Base-by-base conservation (phyloP, 2,888 invertebrate species). In the Neria commutata region DNA sequence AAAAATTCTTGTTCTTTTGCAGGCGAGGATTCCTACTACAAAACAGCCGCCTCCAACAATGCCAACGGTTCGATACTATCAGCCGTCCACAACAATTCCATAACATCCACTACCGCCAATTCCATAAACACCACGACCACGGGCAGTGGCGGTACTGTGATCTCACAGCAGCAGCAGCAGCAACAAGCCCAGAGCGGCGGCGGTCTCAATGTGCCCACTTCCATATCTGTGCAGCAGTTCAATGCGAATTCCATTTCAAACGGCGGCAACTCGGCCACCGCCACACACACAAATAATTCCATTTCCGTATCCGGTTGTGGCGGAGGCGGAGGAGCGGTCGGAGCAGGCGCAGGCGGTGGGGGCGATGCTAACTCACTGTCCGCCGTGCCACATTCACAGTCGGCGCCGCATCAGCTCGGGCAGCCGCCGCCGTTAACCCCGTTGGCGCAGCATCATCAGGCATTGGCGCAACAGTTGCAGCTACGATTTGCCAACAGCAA, bases 391-490 rank as follows among this genome's bases (percentile, higher is more conserved):
- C 71, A 82, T 72, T 82, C 81, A 46, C 81, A 78, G 61, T 81
- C 81, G 65, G 82, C 79, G 50, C 81, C 82, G 19, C 81, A 82
- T 68, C 82, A 82, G 65, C 64, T 81, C 68, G 72, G 78, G 26
- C 77, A 76, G 34, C 75, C 74, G 54, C 74, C 78, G 40, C 79
- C 80, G 52, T 64, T 79, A 61, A 80, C 81, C 54, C 81, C 82
- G 46, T 82, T 86, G 64, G 81, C 86, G 61, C 87, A 87, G 74
- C 87, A 87, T 70, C 87, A 87, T 81, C 84, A 86, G 60, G 85
- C 85, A 66, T 82, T 86, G 73, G 87, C 87, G 74, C 82, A 86
- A 83, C 86, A 83, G 68, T 83, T 86, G 72, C 86, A 86, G 73
- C 86, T 87, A 75, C 85, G 86, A 71, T 86, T 86, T 69, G 81